These are phyloP conservation scores for Eulithis testata DNA, from an alignment of 2,888 invertebrate species.

Conservation along the genomic window DNA sequence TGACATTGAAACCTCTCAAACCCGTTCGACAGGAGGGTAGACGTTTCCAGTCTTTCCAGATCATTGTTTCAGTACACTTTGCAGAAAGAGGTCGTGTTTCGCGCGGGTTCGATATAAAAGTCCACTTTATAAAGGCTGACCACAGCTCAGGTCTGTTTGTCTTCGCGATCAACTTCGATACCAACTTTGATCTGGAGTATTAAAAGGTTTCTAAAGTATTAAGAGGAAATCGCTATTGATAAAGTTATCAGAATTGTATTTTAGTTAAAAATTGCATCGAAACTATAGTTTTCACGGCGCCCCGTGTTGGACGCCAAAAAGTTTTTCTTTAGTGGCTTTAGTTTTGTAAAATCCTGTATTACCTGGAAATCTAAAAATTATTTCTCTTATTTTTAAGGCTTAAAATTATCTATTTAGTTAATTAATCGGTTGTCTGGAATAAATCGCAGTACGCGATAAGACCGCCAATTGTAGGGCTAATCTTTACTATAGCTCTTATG, in stretches of 20 bases:
- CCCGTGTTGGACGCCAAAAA: constrained; percentile 6
- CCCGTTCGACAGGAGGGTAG: background rate
- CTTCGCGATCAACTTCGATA: constrained; percentile 40
- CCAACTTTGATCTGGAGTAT: constrained; percentile 51
- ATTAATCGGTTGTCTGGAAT: too few species aligned
- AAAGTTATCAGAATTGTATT: constrained; percentile 2
- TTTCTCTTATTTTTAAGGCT: too few species aligned
- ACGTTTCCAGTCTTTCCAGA: constrained; percentile 3
- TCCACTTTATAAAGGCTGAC: constrained; percentile 75
- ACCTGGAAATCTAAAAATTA: too few species aligned
- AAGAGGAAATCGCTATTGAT: constrained; percentile 3
- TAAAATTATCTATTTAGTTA: too few species aligned
- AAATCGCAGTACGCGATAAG: too few species aligned
- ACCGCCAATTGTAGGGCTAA: too few species aligned
- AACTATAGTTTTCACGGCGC: background rate
- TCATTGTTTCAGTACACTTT: constrained; percentile 54
- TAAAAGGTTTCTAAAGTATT: constrained; percentile 20
- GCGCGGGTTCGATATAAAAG: constrained; percentile 72
- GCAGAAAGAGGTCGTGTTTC: constrained; percentile 71
- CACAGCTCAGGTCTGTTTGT: constrained; percentile 65
- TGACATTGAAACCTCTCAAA: too few species aligned
- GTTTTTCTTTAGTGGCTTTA: background rate
- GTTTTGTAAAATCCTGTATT: too few species aligned
- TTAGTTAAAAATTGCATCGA: background rate
- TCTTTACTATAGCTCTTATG: too few species aligned